Evolutionary conservation across 2,888 invertebrate genomes (phyloP).

Genomic region (Zygogramma bicolorata): DNA sequence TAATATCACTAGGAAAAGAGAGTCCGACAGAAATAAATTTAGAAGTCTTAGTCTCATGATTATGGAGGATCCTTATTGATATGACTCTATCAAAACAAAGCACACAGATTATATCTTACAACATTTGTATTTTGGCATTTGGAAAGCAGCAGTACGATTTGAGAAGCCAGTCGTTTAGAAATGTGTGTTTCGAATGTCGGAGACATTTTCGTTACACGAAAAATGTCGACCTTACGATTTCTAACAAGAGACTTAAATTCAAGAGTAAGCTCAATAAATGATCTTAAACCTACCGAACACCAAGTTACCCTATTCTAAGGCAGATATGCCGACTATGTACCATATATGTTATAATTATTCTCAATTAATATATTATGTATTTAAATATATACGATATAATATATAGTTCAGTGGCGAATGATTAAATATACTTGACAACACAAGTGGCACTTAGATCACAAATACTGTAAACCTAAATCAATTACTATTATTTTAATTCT

Average conservation of each 20-base stretch:
- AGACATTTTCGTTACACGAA: neutral
- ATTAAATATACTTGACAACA: conserved; percentile 73
- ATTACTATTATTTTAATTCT: conserved; percentile 57
- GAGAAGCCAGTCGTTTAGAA: neutral
- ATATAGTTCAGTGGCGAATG: conserved; percentile 67
- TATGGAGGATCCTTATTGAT: conserved; percentile 53
- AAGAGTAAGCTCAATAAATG: conserved; percentile 60
- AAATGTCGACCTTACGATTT: conserved; percentile 1
- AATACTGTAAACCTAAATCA: conserved; percentile 77
- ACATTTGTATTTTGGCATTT: conserved; percentile 58
- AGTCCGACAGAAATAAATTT: conserved; percentile 36
- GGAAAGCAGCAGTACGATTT: conserved; percentile 47
- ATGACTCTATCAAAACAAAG: conserved; percentile 51
- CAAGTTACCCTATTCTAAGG: conserved; percentile 63
- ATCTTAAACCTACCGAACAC: conserved; percentile 66
- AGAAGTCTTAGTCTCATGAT: conserved; percentile 38
- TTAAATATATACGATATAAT: conserved; percentile 65
- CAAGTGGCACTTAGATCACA: conserved; percentile 85
- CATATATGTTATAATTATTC: conserved; percentile 60
- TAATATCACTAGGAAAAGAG: conserved; percentile 47
- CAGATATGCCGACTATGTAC: conserved; percentile 63
- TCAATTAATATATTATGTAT: conserved; percentile 59
- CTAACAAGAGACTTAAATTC: conserved; percentile 44
- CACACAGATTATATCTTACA: conserved; percentile 37
- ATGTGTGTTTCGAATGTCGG: neutral